Evolutionary conservation across 2,888 invertebrate species (phyloP), one percentile per base, ranked within the genome.

Genomic region (Rhamphomyia laevipes): DNA sequence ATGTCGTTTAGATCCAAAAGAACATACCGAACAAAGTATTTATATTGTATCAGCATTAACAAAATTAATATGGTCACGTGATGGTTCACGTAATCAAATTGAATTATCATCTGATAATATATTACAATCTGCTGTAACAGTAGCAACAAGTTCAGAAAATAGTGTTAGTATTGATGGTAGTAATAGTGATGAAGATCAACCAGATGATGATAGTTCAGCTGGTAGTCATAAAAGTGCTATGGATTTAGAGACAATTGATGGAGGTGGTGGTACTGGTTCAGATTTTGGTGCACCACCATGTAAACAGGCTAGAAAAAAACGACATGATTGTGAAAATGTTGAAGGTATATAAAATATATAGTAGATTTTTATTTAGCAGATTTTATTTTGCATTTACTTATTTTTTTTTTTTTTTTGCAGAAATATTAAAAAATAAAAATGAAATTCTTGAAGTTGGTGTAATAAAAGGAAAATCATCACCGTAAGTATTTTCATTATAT

Each of bases 1-100:
- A n/a, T 87, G 88, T 56, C 82, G 84, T 57, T 72, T 94, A 60
- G 92, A 92, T 61, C 87, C 91, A 0, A 86, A 87, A 59, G 90
- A 92, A 59, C 94, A 94, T 62, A 93, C 89, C 0, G 94, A 94
- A 71, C 90, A 89, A 74, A 94, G 92, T 58, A 75, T 94, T 54
- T 90, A 88, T 67, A 76, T 94, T 55, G 88, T 92, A 3, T 92
- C 91, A 4, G 89, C 91, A 2, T 71, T 94, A 53, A 88, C 88
- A 57, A 92, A 93, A 63, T 84, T 90, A 58, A 84, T 94, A 67
- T 94, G 93, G 93, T 85, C 88, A 1, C 82, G 88, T 21, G 83
- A 73, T 65, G 57, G 68, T 61, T 56, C 74, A 60, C 61, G 74
- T 58, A 64, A 66, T 68, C 68, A 70, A 74, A 59, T 66, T 57